Evolutionary conservation across 2,888 invertebrate species (phyloP), one percentile per base, ranked within the genome.

Genomic region (Drosophila neonasuta): DNA sequence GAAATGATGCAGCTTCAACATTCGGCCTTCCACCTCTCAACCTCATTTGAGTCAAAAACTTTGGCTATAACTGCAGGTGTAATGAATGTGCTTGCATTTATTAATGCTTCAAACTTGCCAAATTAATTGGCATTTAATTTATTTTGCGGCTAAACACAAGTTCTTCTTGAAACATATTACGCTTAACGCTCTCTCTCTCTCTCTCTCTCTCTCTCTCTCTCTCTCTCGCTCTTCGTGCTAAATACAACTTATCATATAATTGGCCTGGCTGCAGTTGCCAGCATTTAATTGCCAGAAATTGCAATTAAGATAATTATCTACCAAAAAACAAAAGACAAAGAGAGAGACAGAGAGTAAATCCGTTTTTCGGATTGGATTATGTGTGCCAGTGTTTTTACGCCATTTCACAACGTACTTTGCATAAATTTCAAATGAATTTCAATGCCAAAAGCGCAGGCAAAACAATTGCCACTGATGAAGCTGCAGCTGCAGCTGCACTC

Each of bases 241-340:
- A 68, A 60, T 66, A 46, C 45, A 60, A 61, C 62, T 71, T 65
- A 58, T 45, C 34, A 58, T 62, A 67, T 72, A 64, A 59, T 70
- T 64, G 70, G 67, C 20, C 34, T 17, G 51, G 49, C 67, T 64
- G 57, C 54, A 57, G 34, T 39, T 46, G 52, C 36, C 59, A 50
- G 58, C 60, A 79, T 83, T 77, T 77, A 83, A 85, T 84, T 77
- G 77, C 73, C 70, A 83, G 71, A 79, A 88, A 86, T 77, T 76
- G 79, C 85, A 87, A 87, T 87, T 87, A 88, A 87, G 86, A 80
- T 81, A 86, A 88, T 87, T 88, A 87, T 84, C 86, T 72, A 74
- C 65, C 42, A 71, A 79, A 79, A 83, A 80, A 24, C 24, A 24
- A 77, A 81, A 72, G 82, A 80, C 65, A 11, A n/a, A 5, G n/a